Base-by-base conservation (phyloP, 1,140 invertebrate species). In the Caenorhabditis inopinata region DNA sequence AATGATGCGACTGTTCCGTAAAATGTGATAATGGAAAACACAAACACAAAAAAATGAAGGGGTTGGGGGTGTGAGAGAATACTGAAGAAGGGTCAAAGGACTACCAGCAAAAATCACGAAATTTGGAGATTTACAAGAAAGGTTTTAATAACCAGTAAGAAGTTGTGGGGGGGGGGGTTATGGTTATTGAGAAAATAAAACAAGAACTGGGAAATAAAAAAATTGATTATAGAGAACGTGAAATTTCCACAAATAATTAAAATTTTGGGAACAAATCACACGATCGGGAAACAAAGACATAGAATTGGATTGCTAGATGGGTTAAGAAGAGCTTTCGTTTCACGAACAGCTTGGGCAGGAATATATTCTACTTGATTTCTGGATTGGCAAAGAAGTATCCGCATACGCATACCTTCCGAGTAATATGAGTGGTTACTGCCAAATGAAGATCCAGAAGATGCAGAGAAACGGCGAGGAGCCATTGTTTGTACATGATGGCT, bases 381-480 rank as follows among this genome's bases (percentile, higher is more conserved):
- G 4, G 73, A 29, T 27, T 88, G 86, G 75, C 86, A 87, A 78
- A 87, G 84, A 78, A 88, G 48, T 9, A 87, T 73, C n/a, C 84
- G 78, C 35, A 86, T 74, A 21, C 78, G 81, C 85, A 86, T 86
- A 5, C 79, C 77, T 14, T 87, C 85, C 18, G 42, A 5, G 7
- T 7, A 29, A 49, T 75, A 75, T 11, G 45, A 49, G 7, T 75
- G 74, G 32, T 51, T 51, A 12, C 47, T 75, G 45, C 47, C 62
- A 16, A 49, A 45, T n/a, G 46, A 58, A 27, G 35, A 62, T 18
- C 25, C 32, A 18, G 46, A 74, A 23, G 53, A 46, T 6, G 32
- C 76, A 25, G 48, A 25, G 9, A 73, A 62, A 51, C 78, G 58
- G 6, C 83, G 77, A 11, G 78, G 74, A 9, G 46, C 78, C 21